phyloP scores from a whole-genome alignment of 2,113 vertebrate genomes.

The Embiotoca jacksoni region DNA sequence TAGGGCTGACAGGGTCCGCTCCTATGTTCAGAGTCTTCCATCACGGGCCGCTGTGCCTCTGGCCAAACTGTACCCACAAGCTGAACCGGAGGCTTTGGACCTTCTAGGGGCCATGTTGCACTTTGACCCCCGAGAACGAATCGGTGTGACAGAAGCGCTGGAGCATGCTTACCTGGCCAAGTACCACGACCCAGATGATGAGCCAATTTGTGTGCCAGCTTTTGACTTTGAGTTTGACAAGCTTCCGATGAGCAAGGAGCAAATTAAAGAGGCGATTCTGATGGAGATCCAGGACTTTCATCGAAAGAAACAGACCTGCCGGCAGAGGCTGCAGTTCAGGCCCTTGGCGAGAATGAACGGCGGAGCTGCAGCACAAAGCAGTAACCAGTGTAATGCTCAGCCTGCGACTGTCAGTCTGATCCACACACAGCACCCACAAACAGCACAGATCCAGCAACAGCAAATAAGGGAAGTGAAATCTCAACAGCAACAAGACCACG shows the following conservation, averaged over 20 bases:
- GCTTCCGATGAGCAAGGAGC: conserved; percentile 84
- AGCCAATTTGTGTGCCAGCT: conserved; percentile 93
- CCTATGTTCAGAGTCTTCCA: conserved; percentile 92
- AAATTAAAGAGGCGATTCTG: conserved; percentile 94
- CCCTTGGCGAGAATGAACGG: conserved; percentile 77
- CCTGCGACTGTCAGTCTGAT: conserved; percentile 57
- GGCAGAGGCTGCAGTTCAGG: conserved; percentile 89
- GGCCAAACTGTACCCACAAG: conserved; percentile 86
- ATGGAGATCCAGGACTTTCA: conserved; percentile 94
- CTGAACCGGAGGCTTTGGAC: conserved; percentile 87
- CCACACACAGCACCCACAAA: conserved; percentile 48
- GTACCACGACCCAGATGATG: conserved; percentile 94
- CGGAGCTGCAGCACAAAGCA: conserved; percentile 33
- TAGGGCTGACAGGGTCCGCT: conserved; percentile 91
- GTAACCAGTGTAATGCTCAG: conserved; percentile 59
- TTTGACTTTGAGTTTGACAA: conserved; percentile 96
- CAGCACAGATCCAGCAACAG: conserved; percentile 40
- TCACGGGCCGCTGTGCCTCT: conserved; percentile 87
- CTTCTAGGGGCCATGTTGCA: conserved; percentile 88
- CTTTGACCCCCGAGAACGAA: conserved; percentile 90
- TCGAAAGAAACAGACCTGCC: conserved; percentile 85
- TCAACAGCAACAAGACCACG: conserved; percentile 64
- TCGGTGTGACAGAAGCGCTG: conserved; percentile 89
- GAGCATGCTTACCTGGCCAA: conserved; percentile 91
- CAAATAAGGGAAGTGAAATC: conserved; percentile 55